Base-by-base conservation (phyloP, 2,888 invertebrate species). In the Cheiracanthium punctorium region DNA sequence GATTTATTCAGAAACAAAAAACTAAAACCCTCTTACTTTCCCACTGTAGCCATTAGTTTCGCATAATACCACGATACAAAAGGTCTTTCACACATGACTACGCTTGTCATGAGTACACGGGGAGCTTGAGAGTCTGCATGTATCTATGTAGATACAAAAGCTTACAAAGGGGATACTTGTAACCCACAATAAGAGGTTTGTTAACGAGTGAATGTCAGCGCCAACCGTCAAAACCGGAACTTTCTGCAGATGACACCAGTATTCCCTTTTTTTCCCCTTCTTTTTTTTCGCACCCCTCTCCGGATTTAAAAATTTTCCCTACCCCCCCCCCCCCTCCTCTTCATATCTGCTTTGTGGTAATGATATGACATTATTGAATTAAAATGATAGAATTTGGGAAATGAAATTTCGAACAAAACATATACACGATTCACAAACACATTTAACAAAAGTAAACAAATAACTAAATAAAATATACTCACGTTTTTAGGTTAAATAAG, bases 141-240 rank as follows among this genome's bases (percentile, higher is more conserved):
- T 58, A 24, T 24, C 58, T n/a, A 5, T 24, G 24, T 58, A 12
- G 24, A 12, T 58, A 69, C 69, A 69, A 69, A 69, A n/a, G 69
- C 69, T 33, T n/a, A 58, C 73, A 73, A 73, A 73, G 58, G 37
- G 58, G 32, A 28, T 20, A 48, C 48, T 30, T 52, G 24, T 52
- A 10, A n/a, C 73, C 73, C 20, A 58, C 58, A 52, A 58, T 73
- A 20, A 52, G 73, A 73, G 48, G 52, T 72, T 41, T 72, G 41
- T 43, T 20, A 29, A 33, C 48, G 32, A 32, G 30, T 12, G 73
- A 48, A 32, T 73, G 73, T 73, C 73, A 52, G 20, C 29, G 41
- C 20, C 73, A 73, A 20, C 29, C 30, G 73, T 32, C 52, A 0
- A 52, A 58, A 58, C 73, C 73, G 73, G 73, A 73, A 73, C 20